Evolutionary conservation across 2,797 vertebrate species (phyloP), one percentile per base, ranked within the genome.

Genomic region (Morelia viridis): DNA sequence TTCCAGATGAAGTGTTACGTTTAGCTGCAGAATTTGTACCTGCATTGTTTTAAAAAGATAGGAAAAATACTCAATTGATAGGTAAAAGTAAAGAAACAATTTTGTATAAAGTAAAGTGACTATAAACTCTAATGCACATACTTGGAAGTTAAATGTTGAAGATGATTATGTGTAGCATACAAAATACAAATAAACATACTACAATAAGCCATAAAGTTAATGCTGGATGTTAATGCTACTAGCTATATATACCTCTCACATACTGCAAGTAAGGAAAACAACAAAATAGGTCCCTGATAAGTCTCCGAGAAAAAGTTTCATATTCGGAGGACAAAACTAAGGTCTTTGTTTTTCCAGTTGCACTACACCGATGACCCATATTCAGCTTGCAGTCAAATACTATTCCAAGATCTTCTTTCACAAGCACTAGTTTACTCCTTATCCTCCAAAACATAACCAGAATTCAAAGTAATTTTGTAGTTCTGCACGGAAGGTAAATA

Each of bases 1-100:
- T 98, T 89, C 98, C 96, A 2, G 98, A 96, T 0, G 98, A 98
- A 87, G 98, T 95, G 56, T 97, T 96, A n/a, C 98, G 98, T 91
- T 98, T 99, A 15, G 98, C 95, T 91, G 97, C 97, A 87, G 98
- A 97, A 94, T 97, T 95, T 60, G 95, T 92, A 93, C 97, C 97
- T 97, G 26, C 15, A 2, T 61, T 56, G 62, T 94, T 88, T 93
- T 89, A 76, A 92, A 35, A 89, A 93, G 89, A 88, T n/a, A 92
- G 68, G 88, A 95, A 95, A 26, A 87, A 41, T 26, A 93, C 88
- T 95, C 94, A 91, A 84, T 19, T 93, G 56, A 53, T 11, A 50
- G 35, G 35, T 41, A 41, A 41, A 41, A 6, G 35, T 31, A 65
- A 84, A 46, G 22, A 31, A 15, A 46, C 35, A 60, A 26, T 24